A percentile compares a stretch with the other conserved stretches of the same genome.
Conservation (phyloP, 1,140 invertebrate species). For the Pachypsylla venusta region DNA sequence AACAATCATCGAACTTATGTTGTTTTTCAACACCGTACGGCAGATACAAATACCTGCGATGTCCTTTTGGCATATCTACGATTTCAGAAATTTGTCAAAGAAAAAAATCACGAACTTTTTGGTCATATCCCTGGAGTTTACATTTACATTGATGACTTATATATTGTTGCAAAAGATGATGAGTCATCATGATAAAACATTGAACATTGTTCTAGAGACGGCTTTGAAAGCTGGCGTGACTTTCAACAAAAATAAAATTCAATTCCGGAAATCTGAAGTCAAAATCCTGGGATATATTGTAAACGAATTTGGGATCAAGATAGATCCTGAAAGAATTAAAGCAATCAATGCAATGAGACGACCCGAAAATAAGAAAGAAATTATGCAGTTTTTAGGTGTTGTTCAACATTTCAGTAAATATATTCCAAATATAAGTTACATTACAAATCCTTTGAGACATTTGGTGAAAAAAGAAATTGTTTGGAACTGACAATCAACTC, state of each 20-base stretch:
- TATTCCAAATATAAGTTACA: conserved; percentile 27
- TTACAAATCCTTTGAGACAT: conserved; percentile 26
- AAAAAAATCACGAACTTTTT: conserved; percentile 23
- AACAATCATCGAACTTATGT: conserved; percentile 20
- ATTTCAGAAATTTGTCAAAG: conserved; percentile 18
- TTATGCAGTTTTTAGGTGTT: conserved; percentile 33
- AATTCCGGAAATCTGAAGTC: conserved; percentile 20
- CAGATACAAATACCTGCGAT: conserved; percentile 23
- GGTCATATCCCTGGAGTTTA: conserved; percentile 21
- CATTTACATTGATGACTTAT: conserved; percentile 27
- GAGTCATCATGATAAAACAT: conserved; percentile 19
- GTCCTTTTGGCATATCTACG: conserved; percentile 26
- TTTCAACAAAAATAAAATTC: conserved; percentile 25
- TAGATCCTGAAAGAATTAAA: conserved; percentile 26
- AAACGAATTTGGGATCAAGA: conserved; percentile 23
- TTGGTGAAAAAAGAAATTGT: conserved; percentile 25
- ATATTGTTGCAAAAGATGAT: conserved; percentile 23
- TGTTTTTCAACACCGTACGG: conserved; percentile 26
- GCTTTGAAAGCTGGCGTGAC: conserved; percentile 23
- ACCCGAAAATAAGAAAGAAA: conserved; percentile 26
- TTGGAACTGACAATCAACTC: conserved; percentile 26
- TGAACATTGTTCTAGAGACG: conserved; percentile 26
- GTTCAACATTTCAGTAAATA: conserved; percentile 30
- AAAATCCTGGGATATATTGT: conserved; percentile 30
- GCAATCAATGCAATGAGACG: conserved; percentile 27